A percentile compares a stretch with the other conserved stretches of the same genome.
phyloP scores from a whole-genome alignment of 1,140 invertebrate species.

The Solenopsis fugax region DNA sequence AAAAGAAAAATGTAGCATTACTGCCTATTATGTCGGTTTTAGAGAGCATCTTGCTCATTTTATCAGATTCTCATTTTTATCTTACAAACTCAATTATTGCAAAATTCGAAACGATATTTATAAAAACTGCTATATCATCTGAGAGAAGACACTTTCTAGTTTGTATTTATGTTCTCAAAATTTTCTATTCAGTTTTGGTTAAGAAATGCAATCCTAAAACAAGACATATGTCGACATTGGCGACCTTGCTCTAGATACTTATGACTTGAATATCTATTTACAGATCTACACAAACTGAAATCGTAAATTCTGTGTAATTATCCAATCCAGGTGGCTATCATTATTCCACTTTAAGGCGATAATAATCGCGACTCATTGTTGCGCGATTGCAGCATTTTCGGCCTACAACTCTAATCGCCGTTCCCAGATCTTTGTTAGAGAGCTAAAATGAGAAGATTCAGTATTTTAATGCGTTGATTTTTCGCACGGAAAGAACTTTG shows the following conservation, averaged over 20 bases:
- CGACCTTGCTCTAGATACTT: neutral
- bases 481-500: conserved; percentile 2
- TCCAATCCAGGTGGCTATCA: neutral
- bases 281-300: neutral
- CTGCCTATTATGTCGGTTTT: too few species aligned
- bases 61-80: too few species aligned
- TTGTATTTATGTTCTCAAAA: too few species aligned
- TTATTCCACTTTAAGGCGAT: neutral
- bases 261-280: neutral
- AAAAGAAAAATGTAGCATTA: too few species aligned
- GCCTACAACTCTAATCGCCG: neutral
- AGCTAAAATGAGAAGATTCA: neutral
- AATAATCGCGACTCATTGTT: neutral
- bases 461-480: neutral
- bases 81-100: too few species aligned
- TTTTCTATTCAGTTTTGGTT: too few species aligned
- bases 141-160: too few species aligned
- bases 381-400: neutral
- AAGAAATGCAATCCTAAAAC: too few species aligned
- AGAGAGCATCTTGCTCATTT: too few species aligned
- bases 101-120: too few species aligned
- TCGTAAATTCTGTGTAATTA: neutral
- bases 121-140: too few species aligned
- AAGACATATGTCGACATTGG: too few species aligned
- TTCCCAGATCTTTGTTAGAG: conserved; percentile 2